phyloP scores from a whole-genome alignment of 2,888 invertebrate genomes.

The Boloria euphrosyne region DNA sequence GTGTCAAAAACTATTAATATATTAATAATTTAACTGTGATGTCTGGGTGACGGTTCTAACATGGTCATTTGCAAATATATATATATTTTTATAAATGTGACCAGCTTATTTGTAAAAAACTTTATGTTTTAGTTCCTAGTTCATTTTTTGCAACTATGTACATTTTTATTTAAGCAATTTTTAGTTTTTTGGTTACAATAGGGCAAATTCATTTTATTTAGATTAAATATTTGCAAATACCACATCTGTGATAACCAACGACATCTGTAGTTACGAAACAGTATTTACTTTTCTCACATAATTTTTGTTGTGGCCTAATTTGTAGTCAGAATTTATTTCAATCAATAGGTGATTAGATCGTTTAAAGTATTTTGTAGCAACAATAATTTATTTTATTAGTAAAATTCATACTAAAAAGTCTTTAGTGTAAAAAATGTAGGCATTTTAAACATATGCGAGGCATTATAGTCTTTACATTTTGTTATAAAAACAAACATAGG shows the following conservation, averaged over 20 bases:
- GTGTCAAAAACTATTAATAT: conserved; percentile 45
- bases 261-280: conserved; percentile 70
- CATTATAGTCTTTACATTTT: not conserved
- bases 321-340: conserved; percentile 52
- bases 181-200: not conserved
- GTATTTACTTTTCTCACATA: conserved; percentile 75
- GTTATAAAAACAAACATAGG: not conserved
- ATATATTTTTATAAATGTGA: not conserved
- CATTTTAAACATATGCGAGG: too few relatives aligned
- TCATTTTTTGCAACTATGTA: conserved; percentile 10
- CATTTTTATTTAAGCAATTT: conserved; percentile 1
- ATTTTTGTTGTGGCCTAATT: conserved; percentile 54
- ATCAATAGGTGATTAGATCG: not conserved
- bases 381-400: not conserved
- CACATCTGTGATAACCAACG: conserved; percentile 60
- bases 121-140: not conserved
- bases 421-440: too few relatives aligned
- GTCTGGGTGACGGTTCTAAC: conserved; percentile 74
- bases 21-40: conserved; percentile 61
- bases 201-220: conserved; percentile 1
- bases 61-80: conserved; percentile 66
- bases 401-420: not conserved
- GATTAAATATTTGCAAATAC: conserved; percentile 64
- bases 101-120: not conserved
- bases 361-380: not conserved